Base-by-base conservation (phyloP, 1,140 invertebrate species). In the Drosophila kurseongensis region DNA sequence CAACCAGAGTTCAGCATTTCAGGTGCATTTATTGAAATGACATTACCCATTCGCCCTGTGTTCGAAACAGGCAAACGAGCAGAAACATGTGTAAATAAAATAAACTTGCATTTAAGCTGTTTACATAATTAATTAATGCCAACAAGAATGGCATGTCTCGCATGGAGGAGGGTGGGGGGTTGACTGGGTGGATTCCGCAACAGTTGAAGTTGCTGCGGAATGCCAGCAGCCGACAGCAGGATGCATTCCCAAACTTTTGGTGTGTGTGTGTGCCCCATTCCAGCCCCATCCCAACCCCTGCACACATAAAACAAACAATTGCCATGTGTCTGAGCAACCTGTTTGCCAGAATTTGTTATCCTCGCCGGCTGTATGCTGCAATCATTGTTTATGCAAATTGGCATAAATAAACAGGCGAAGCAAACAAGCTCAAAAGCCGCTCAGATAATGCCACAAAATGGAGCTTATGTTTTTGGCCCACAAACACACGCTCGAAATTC, bases 91-190 rank as follows among this genome's bases (percentile, higher is more conserved):
- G 83, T 86, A 86, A 86, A 86, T 86, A 83, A 86, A 89, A 89
- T 86, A 89, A 83, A 89, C 83, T 89, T 83, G 75, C 75, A 83
- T 89, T 86, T 86, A 89, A 86, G 72, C 75, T 83, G 84, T 86
- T 86, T 86, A 78, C 84, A 86, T 86, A 86, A 86, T 86, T 86
- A 89, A 86, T 89, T 89, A 86, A 89, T 83, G 84, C 61, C 78
- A 78, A 69, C 73, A 62, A 55, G 56, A 77, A 42, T 77, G 75
- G 76, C 75, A 69, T 41, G 40, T 38, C 45, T 8, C 13, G n/a
- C 10, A 1, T 18, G 18, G 41, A 12, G 48, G 9, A 3, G 41
- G n/a, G 42, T 5, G 18, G 18, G 36, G 16, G 42, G 5, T 18
- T 2, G 1, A 29, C 6, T 51, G 29, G n/a, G 29, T 14, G 48